Conservation (phyloP, 2,888 invertebrate species). For the Tiliacea citrago region DNA sequence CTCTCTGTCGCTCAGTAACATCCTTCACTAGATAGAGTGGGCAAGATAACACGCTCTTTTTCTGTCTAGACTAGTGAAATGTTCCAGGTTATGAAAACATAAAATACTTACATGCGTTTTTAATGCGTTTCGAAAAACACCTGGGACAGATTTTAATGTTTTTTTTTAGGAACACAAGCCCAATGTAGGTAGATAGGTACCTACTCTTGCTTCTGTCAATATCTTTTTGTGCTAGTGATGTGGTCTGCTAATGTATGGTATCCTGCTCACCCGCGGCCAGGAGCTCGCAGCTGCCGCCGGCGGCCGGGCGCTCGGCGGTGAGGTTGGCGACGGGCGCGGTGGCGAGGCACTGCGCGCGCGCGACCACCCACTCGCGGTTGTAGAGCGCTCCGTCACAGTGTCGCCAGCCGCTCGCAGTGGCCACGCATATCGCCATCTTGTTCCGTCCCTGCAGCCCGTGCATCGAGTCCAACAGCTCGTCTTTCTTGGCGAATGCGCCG, state of each 20-base stretch:
- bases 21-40: neutral
- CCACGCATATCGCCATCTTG: slow-evolving; percentile 57
- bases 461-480: slow-evolving; percentile 54
- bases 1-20: neutral
- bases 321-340: slow-evolving; percentile 16
- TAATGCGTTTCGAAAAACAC: neutral
- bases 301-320: slow-evolving; percentile 34
- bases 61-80: neutral
- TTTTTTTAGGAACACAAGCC: neutral
- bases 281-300: slow-evolving; percentile 49
- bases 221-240: neutral
- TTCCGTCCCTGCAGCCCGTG: slow-evolving; percentile 55
- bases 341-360: slow-evolving; percentile 63
- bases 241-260: neutral
- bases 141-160: neutral
- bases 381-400: slow-evolving; percentile 64
- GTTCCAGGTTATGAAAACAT: neutral
- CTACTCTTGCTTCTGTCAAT: neutral
- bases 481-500: slow-evolving; percentile 31
- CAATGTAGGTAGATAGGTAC: neutral
- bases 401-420: slow-evolving; percentile 36
- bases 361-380: slow-evolving; percentile 68
- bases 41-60: neutral
- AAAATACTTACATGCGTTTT: neutral
- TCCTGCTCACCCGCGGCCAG: slow-evolving; percentile 39